Evolutionary conservation across 2,113 vertebrate species (phyloP), one percentile per base, ranked within the genome.

Genomic region (Poeciliopsis prolifica): DNA sequence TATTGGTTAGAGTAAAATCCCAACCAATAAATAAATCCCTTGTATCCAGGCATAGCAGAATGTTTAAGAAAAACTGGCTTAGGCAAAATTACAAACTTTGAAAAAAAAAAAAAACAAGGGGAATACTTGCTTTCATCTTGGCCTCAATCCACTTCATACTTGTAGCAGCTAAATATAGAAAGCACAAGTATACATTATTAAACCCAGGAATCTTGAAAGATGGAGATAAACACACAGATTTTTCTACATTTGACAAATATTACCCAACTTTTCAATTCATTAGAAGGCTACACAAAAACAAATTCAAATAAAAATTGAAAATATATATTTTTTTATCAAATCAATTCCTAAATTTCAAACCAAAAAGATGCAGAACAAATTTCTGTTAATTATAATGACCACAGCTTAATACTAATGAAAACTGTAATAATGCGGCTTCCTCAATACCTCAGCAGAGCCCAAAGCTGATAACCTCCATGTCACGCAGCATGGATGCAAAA

Each of bases 101-200:
- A 10, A 14, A 8, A 29, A 29, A 28, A 28, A 72, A 7, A 70
- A 63, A 30, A 48, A 48, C 17, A 10, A 61, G 70, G 15, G 11
- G 61, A 60, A 74, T 24, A 94, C 96, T 92, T 94, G 97, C 98
- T 94, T 99, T 99, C 97, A 99, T 99, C 94, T 99, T 99, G 87
- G 98, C 98, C 92, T 99, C 98, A 91, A 99, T 99, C 98, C 98
- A 99, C 93, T 99, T 99, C 98, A 99, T 99, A 91, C 98, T 99
- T 83, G 98, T 99, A 65, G 98, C 98, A 94, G 98, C 98, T 99
- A 86, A 90, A 54, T 84, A 86, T 88, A 89, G 33, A 88, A 60
- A 63, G 26, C 24, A 68, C 24, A 8, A 63, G 51, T 58, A n/a
- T 58, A 58, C 51, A 58, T 58, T 10, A 10, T 10, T 58, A n/a